A percentile compares a stretch with the other conserved stretches of the same genome.
These are phyloP conservation scores for Nemotelus pantherinus DNA, from an alignment of 2,888 invertebrate species.

Conservation along the genomic window DNA sequence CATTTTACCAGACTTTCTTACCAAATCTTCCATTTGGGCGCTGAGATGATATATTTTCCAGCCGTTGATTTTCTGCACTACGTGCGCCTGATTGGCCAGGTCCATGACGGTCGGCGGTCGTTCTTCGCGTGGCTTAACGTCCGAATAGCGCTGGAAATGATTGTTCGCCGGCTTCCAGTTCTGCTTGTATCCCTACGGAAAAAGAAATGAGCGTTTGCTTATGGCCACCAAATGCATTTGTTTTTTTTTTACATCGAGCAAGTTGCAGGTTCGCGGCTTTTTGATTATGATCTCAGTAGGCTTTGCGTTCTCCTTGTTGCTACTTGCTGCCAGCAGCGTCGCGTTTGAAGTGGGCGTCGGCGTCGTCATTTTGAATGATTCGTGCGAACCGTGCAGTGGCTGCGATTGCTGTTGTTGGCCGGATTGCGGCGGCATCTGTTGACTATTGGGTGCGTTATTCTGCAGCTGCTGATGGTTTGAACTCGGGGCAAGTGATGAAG, in stretches of 20 bases:
- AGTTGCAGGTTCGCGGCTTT: slow-evolving; percentile 61
- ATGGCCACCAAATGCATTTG: not conserved
- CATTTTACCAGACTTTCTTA: slow-evolving; percentile 59
- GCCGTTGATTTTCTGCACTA: slow-evolving; percentile 87
- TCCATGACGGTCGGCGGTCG: slow-evolving; percentile 86
- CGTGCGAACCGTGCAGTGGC: not conserved
- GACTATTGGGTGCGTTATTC: slow-evolving; percentile 54
- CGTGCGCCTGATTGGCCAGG: slow-evolving; percentile 87
- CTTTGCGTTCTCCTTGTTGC: slow-evolving; percentile 63
- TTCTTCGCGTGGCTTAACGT: slow-evolving; percentile 90
- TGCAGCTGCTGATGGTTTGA: slow-evolving; percentile 24
- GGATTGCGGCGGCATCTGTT: slow-evolving; percentile 9
- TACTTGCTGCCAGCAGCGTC: slow-evolving; percentile 44
- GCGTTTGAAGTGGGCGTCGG: slow-evolving; percentile 37
- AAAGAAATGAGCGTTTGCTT: not conserved
- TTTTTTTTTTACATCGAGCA: slow-evolving; percentile 59
- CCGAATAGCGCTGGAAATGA: slow-evolving; percentile 79
- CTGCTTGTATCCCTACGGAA: slow-evolving; percentile 72
- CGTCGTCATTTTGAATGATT: slow-evolving; percentile 29
- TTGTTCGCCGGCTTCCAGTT: slow-evolving; percentile 79
- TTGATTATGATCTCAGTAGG: slow-evolving; percentile 62
- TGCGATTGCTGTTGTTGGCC: slow-evolving; percentile 12
- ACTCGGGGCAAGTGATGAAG: slow-evolving; percentile 51
- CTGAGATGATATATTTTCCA: slow-evolving; percentile 95
- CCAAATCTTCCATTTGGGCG: slow-evolving; percentile 93